phyloP scores from a whole-genome alignment of 1,140 invertebrate genomes.

The Maniola jurtina region DNA sequence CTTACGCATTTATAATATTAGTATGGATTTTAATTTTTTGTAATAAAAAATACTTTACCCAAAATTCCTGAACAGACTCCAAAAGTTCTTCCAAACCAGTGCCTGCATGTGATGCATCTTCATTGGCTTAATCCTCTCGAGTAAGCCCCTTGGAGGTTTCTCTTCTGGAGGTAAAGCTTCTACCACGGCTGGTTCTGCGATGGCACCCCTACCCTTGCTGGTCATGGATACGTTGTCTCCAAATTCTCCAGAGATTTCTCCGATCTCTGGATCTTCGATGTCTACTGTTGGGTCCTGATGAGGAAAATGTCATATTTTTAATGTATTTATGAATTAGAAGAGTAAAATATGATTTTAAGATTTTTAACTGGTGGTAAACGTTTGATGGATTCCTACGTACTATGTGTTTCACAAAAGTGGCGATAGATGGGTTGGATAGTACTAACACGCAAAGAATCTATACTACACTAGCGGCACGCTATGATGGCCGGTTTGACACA shows the following conservation, averaged over 20 bases:
- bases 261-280: constrained; percentile 82
- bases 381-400: too few relatives aligned
- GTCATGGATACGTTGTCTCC: constrained; percentile 90
- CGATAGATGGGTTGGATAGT: too few relatives aligned
- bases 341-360: too few relatives aligned
- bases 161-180: constrained; percentile 82
- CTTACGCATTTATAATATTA: too few relatives aligned
- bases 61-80: constrained; percentile 94
- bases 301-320: background rate
- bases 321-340: background rate
- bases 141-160: constrained; percentile 68
- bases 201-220: constrained; percentile 82
- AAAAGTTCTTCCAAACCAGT: constrained; percentile 94
- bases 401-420: too few relatives aligned
- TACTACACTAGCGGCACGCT: too few relatives aligned
- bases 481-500: too few relatives aligned
- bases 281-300: constrained; percentile 80
- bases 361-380: too few relatives aligned
- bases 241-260: constrained; percentile 91
- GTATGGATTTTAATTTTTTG: too few relatives aligned
- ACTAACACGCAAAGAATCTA: too few relatives aligned
- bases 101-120: constrained; percentile 88
- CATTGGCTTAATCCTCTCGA: constrained; percentile 83
- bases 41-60: constrained; percentile 84
- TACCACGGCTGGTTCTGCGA: constrained; percentile 61